A percentile compares a stretch with the other conserved stretches of the same genome.
These are phyloP conservation scores for Drosophila kikkawai DNA, from an alignment of 1,140 invertebrate species.

Conservation along the genomic window DNA sequence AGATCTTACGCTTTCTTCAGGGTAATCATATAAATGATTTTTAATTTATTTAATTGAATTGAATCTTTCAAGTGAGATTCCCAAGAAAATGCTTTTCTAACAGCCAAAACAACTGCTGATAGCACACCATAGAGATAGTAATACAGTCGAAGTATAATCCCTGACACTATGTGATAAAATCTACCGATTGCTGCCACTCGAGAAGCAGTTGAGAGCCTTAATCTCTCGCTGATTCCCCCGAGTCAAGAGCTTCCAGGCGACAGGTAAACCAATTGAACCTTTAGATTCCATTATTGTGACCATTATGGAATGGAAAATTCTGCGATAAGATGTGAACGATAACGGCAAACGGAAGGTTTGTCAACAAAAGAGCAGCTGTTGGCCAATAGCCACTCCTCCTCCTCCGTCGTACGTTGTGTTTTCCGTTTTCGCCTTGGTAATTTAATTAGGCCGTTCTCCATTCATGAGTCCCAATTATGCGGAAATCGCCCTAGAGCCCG, in stretches of 20 bases:
- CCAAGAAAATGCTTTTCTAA: background rate
- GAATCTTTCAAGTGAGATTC: background rate
- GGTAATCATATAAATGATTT: no score
- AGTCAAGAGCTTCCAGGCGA: slow-evolving; percentile 31
- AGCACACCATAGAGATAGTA: background rate
- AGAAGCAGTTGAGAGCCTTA: slow-evolving; percentile 5
- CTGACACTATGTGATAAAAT: slow-evolving; percentile 12
- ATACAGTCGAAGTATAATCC: background rate
- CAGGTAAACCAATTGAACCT: slow-evolving; percentile 18
- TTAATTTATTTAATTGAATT: background rate
- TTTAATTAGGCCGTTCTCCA: slow-evolving; percentile 65
- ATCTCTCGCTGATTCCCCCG: slow-evolving; percentile 18
- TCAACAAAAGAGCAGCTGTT: slow-evolving; percentile 64
- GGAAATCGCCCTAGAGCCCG: slow-evolving; percentile 54
- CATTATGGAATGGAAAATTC: slow-evolving; percentile 38
- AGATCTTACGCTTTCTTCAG: no score
- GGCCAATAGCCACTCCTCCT: slow-evolving; percentile 2
- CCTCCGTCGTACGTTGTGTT: slow-evolving; percentile 6
- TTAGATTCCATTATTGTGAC: slow-evolving; percentile 33
- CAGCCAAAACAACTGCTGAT: background rate
- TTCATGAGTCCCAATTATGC: slow-evolving; percentile 43
- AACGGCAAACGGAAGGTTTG: slow-evolving; percentile 45
- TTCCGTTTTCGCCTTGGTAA: slow-evolving; percentile 35
- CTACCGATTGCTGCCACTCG: slow-evolving; percentile 15
- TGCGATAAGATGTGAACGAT: slow-evolving; percentile 76